These are phyloP conservation scores for Limnodromus scolopaceus DNA, from an alignment of 2,797 vertebrate genomes.

Conservation along the genomic window DNA sequence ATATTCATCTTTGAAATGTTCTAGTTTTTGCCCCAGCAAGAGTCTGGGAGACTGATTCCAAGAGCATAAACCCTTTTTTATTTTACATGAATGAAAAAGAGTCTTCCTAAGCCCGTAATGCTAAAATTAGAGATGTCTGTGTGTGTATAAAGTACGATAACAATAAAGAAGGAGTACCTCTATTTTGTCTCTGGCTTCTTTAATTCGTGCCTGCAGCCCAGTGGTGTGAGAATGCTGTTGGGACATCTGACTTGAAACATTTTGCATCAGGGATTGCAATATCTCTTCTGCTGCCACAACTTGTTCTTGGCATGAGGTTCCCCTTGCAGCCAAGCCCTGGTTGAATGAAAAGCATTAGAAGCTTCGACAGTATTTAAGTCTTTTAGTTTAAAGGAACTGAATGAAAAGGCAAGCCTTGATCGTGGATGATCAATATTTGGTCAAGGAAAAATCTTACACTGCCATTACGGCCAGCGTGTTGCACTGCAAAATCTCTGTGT, in stretches of 20 bases:
- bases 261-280: slow-evolving; percentile 81
- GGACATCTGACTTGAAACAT: slow-evolving; percentile 79
- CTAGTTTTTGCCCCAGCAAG: background rate
- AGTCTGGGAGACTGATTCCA: background rate
- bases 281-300: slow-evolving; percentile 86
- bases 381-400: background rate
- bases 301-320: slow-evolving; percentile 85
- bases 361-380: background rate
- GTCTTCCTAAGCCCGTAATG: background rate
- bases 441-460: background rate
- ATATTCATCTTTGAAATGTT: background rate
- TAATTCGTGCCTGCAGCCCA: slow-evolving; percentile 82
- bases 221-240: slow-evolving; percentile 79
- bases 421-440: background rate
- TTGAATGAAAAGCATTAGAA: slow-evolving; percentile 31
- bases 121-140: background rate
- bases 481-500: background rate
- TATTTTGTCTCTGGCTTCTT: slow-evolving; percentile 73
- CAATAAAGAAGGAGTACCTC: slow-evolving; percentile 62
- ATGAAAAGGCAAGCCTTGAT: background rate
- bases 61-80: background rate
- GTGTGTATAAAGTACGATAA: background rate
- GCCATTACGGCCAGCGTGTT: background rate
- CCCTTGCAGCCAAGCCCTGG: slow-evolving; percentile 86
- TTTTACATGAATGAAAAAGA: background rate